A percentile compares a stretch with the other conserved stretches of the same genome.
These are phyloP conservation scores for Callithrix jacchus DNA, from an alignment of 2,113 vertebrate species.

Conservation along the genomic window DNA sequence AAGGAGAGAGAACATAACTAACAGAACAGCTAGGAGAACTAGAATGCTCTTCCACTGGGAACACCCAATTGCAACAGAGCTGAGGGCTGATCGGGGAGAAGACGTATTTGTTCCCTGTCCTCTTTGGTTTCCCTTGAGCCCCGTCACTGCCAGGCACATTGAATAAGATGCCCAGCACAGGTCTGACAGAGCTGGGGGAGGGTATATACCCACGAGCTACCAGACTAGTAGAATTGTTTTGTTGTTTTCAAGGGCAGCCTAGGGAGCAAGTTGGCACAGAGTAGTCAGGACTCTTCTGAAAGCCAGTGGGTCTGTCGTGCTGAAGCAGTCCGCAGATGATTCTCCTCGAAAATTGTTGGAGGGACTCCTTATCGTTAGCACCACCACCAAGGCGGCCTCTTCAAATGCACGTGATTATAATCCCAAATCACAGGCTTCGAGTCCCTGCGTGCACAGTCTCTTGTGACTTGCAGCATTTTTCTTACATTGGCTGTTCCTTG, in stretches of 20 bases:
- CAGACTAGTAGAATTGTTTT: background rate
- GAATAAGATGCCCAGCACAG: rapidly evolving
- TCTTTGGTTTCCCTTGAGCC: rapidly evolving
- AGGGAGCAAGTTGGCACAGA: rapidly evolving
- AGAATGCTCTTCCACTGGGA: background rate
- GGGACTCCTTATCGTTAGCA: background rate
- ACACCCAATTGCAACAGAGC: rapidly evolving
- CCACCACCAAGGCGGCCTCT: background rate
- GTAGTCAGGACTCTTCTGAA: background rate
- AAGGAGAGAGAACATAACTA: rapidly evolving
- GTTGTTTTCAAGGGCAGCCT: too few relatives aligned
- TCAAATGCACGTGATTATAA: rapidly evolving
- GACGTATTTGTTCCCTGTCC: rapidly evolving
- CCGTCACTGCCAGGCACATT: background rate
- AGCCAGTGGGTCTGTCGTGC: rapidly evolving
- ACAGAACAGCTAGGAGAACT: rapidly evolving
- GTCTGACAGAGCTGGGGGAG: background rate
- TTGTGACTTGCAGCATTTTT: background rate
- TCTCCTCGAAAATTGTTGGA: rapidly evolving
- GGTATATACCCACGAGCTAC: background rate
- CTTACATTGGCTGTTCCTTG: background rate
- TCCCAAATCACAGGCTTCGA: rapidly evolving
- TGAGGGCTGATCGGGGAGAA: background rate
- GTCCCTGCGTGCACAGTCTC: background rate
- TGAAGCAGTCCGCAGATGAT: rapidly evolving